These are phyloP conservation scores for Drosophila sturtevanti DNA, from an alignment of 1,140 invertebrate genomes.

Conservation along the genomic window DNA sequence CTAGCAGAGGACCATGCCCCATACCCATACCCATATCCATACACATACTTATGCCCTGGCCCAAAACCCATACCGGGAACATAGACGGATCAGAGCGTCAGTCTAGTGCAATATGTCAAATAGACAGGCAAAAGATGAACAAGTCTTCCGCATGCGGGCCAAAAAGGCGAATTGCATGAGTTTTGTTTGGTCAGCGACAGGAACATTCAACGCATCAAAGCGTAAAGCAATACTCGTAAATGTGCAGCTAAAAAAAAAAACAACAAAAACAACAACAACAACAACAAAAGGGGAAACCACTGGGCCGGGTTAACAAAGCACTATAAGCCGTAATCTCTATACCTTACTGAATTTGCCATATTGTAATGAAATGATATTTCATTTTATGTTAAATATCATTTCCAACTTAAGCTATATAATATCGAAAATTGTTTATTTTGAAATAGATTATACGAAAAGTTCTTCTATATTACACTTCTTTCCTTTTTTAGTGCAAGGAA, in stretches of 20 bases:
- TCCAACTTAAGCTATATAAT: too few relatives aligned
- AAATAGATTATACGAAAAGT: too few relatives aligned
- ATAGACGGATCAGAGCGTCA: constrained; percentile 20
- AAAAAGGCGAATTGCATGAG: constrained; percentile 21
- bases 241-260: constrained; percentile 53
- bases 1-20: constrained; percentile 5
- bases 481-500: too few relatives aligned
- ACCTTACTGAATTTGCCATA: not conserved
- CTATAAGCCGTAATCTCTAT: not conserved
- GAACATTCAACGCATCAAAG: constrained; percentile 72
- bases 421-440: too few relatives aligned
- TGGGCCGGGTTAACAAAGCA: not conserved
- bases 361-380: not conserved
- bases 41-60: not conserved
- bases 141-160: constrained; percentile 52
- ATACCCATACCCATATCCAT: not conserved
- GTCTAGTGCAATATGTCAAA: constrained; percentile 77
- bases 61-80: not conserved
- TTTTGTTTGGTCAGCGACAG: constrained; percentile 55
- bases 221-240: constrained; percentile 71
- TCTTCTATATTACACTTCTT: too few relatives aligned
- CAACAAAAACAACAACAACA: not conserved
- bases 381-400: too few relatives aligned
- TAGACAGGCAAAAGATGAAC: constrained; percentile 47
- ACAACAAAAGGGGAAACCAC: not conserved